A percentile compares a stretch with the other conserved stretches of the same genome.
Evolutionary conservation across 1,140 invertebrate species (phyloP).

Genomic region (Polypedilum pembai): DNA sequence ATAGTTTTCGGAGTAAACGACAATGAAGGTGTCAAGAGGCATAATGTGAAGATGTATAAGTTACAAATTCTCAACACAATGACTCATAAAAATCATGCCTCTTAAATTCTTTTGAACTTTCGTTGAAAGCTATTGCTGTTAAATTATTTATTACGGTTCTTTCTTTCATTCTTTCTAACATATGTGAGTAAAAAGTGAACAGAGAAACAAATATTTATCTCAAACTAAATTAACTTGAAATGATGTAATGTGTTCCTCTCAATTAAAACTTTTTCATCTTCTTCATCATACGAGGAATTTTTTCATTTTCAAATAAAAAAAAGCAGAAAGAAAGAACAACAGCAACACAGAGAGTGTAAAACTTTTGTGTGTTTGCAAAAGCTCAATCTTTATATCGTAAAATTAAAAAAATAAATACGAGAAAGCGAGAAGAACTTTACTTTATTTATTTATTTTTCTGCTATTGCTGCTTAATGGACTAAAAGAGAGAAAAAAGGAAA

Average conservation of each 20-base stretch:
- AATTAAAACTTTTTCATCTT: slow-evolving; percentile 14
- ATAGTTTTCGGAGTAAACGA: no score
- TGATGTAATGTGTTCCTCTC: slow-evolving; percentile 1
- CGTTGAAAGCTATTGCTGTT: no score
- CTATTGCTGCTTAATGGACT: neutral
- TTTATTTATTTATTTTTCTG: neutral
- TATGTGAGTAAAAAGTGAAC: no score
- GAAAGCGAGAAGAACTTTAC: neutral
- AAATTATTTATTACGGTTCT: no score
- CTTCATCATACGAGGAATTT: neutral
- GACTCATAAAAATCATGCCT: no score
- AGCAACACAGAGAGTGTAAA: neutral
- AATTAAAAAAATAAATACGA: slow-evolving; percentile 14
- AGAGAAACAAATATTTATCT: no score
- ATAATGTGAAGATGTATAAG: no score
- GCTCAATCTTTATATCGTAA: slow-evolving; percentile 5
- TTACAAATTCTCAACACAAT: no score
- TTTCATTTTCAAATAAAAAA: neutral
- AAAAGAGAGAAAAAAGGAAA: neutral
- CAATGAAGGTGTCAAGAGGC: no score
- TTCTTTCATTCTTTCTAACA: no score
- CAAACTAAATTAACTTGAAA: neutral
- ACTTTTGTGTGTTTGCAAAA: neutral
- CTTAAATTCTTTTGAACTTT: no score
- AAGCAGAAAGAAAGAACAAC: neutral